Conservation (phyloP, 1,140 invertebrate genomes). For the Branchinecta lynchi region DNA sequence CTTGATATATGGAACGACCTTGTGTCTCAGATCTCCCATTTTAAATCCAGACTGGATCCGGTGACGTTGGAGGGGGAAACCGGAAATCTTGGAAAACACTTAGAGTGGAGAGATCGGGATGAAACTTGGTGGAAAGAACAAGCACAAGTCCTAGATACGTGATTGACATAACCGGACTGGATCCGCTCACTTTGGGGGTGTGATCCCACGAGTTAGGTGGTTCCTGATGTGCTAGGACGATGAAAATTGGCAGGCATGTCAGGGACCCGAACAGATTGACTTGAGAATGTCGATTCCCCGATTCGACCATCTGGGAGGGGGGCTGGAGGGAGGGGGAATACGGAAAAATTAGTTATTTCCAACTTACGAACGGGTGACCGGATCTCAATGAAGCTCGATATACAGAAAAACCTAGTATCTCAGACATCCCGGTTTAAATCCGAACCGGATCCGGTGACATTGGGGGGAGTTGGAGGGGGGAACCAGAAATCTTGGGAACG, state of each 20-base stretch:
- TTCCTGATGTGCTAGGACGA: neutral
- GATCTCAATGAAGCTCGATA: slow-evolving; percentile 5
- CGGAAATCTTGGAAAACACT: no score
- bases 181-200: no score
- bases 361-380: slow-evolving; percentile 5
- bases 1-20: no score
- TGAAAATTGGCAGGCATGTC: slow-evolving; percentile 5
- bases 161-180: no score
- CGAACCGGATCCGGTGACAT: slow-evolving; percentile 4
- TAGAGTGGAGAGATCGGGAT: no score
- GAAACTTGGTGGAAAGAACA: no score
- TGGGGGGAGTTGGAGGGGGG: neutral
- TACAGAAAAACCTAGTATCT: neutral
- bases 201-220: no score
- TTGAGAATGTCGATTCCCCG: neutral
- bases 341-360: slow-evolving; percentile 1
- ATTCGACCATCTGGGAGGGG: slow-evolving; percentile 8
- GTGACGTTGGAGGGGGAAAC: no score
- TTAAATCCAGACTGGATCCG: no score
- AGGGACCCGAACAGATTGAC: neutral
- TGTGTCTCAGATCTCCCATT: no score
- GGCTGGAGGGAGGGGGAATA: neutral
- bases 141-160: no score
- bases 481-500: neutral
- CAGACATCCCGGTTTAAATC: neutral